Conservation (phyloP, 2,888 invertebrate genomes). For the Hypomecis atomaria region DNA sequence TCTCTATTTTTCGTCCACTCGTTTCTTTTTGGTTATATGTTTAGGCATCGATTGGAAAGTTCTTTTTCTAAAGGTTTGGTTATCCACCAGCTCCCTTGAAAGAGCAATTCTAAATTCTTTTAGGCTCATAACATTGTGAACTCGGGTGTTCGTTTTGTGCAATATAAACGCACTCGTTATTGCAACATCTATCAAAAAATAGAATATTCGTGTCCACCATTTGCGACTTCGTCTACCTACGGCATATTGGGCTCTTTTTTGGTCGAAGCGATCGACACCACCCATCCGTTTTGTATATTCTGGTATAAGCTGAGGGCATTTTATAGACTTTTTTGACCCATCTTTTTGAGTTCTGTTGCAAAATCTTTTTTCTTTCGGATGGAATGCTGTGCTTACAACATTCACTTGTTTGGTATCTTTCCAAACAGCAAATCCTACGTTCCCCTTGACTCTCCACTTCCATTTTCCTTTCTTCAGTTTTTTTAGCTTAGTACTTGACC, state of each 20-base stretch:
- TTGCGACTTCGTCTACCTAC: constrained; percentile 22
- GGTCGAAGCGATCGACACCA: no score
- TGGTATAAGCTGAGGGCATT: constrained; percentile 14
- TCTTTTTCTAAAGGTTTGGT: constrained; percentile 33
- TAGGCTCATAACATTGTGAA: constrained; percentile 23
- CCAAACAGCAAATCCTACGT: constrained; percentile 26
- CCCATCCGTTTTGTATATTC: constrained; percentile 12
- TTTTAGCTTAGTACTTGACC: constrained; percentile 25
- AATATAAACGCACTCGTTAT: constrained; percentile 20
- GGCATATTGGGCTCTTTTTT: constrained; percentile 17
- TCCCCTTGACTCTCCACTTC: constrained; percentile 37
- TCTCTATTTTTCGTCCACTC: constrained; percentile 24
- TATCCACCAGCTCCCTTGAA: constrained; percentile 39
- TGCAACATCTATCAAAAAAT: constrained; percentile 24
- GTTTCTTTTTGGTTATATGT: constrained; percentile 19
- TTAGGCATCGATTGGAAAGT: constrained; percentile 37
- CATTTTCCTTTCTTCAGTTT: constrained; percentile 39
- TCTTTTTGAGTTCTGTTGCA: constrained; percentile 12
- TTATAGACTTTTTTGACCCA: constrained; percentile 11
- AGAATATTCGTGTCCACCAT: constrained; percentile 25
- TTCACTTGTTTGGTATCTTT: constrained; percentile 30
- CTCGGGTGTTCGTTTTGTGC: constrained; percentile 16
- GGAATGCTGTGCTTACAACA: constrained; percentile 27
- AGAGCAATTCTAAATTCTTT: constrained; percentile 32
- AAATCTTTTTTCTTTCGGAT: constrained; percentile 12